Conservation (phyloP, 2,113 vertebrate genomes). For the Chascanopsetta lugubris region DNA sequence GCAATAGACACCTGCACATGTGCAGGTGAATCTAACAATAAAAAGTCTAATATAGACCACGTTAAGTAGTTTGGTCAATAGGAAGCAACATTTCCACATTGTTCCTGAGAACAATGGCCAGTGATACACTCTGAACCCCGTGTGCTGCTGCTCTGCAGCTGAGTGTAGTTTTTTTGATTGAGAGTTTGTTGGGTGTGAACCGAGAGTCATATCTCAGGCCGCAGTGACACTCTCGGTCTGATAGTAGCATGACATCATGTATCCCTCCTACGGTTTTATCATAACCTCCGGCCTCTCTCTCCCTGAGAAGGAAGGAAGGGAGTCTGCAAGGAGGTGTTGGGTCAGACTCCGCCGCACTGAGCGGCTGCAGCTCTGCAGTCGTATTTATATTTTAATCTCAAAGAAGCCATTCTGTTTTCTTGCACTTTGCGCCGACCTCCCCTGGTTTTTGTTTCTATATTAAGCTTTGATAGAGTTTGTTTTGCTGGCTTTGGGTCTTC, state of each 20-base stretch:
- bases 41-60: too few relatives aligned
- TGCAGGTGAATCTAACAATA: too few relatives aligned
- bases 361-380: slow-evolving; percentile 20
- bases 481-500: slow-evolving; percentile 52
- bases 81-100: not conserved
- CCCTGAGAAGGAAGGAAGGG: slow-evolving; percentile 56
- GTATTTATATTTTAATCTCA: slow-evolving; percentile 43
- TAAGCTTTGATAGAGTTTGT: slow-evolving; percentile 53
- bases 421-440: slow-evolving; percentile 43
- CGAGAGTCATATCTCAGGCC: slow-evolving; percentile 20
- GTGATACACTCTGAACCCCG: not conserved
- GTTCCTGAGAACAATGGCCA: not conserved
- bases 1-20: too few relatives aligned
- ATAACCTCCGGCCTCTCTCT: slow-evolving; percentile 30
- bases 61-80: not conserved
- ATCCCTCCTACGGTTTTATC: slow-evolving; percentile 50
- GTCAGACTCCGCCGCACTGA: slow-evolving; percentile 18
- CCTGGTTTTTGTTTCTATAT: slow-evolving; percentile 56
- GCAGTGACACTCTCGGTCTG: slow-evolving; percentile 24
- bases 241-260: slow-evolving; percentile 64
- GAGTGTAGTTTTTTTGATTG: not conserved
- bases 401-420: slow-evolving; percentile 46
- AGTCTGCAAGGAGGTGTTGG: slow-evolving; percentile 9
- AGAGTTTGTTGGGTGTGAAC: slow-evolving; percentile 32
- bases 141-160: not conserved